Percentiles rank a stretch among this genome's conserved stretches.
Conservation (phyloP, 1,140 invertebrate species). For the Hormaphis cornu region DNA sequence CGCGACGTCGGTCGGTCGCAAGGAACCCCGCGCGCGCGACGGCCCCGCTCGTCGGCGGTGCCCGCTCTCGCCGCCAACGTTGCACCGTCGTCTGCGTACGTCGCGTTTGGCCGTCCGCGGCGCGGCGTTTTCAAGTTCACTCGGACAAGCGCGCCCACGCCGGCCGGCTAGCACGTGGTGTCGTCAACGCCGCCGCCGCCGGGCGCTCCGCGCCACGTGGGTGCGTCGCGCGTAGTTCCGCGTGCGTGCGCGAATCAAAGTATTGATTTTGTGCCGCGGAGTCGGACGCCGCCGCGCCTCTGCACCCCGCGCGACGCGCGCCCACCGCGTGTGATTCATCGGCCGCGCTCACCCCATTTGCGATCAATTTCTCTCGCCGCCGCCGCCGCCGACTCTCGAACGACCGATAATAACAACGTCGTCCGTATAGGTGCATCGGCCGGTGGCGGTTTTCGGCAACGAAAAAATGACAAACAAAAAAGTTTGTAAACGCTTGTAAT, state of each 20-base stretch:
- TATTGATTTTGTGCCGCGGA: slow-evolving; percentile 23
- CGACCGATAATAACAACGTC: too few relatives aligned
- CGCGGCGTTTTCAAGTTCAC: slow-evolving; percentile 31
- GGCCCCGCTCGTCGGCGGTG: neutral
- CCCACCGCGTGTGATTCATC: neutral
- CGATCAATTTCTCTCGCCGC: neutral
- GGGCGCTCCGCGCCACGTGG: slow-evolving; percentile 1
- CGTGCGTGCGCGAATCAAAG: slow-evolving; percentile 8
- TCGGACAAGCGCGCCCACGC: slow-evolving; percentile 27
- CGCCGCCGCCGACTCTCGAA: neutral
- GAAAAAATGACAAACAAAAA: too few relatives aligned
- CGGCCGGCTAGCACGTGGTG: neutral
- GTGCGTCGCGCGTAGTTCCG: neutral
- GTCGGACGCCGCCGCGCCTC: slow-evolving; percentile 15
- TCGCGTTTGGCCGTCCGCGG: neutral
- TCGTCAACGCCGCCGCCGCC: neutral
- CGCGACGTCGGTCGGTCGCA: neutral
- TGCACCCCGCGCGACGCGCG: neutral
- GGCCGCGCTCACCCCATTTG: neutral
- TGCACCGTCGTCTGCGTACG: too few relatives aligned
- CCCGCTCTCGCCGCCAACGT: neutral
- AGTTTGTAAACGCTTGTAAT: too few relatives aligned
- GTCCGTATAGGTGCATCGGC: too few relatives aligned
- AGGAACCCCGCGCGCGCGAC: neutral
- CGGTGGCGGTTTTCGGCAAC: too few relatives aligned